These are phyloP conservation scores for Gallinago solitaria DNA, from an alignment of 2,797 vertebrate species.

Conservation along the genomic window DNA sequence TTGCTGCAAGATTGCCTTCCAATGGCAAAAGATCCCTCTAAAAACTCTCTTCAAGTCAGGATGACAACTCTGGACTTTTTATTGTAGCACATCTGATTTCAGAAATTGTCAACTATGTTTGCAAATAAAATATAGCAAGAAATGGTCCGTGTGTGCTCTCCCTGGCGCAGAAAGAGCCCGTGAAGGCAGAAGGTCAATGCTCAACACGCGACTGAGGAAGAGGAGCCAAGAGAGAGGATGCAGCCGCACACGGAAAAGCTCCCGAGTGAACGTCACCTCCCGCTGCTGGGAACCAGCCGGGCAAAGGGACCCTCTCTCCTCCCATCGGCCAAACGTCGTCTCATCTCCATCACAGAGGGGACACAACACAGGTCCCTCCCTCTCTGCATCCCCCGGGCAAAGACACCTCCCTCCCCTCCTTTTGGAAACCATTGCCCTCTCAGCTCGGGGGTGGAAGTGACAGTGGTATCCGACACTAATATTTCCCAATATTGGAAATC, in stretches of 20 bases:
- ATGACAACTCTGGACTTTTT: not conserved
- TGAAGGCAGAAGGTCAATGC: not conserved
- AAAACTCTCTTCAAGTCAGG: not conserved
- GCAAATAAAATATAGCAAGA: not conserved
- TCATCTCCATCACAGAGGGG: not conserved
- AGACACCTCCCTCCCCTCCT: not conserved
- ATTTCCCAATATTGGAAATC: not conserved
- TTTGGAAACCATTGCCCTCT: not conserved
- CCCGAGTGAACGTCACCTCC: not conserved
- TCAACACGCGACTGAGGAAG: not conserved
- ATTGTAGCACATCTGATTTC: not conserved
- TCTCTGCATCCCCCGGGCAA: not conserved
- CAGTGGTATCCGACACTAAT: not conserved
- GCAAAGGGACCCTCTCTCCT: not conserved
- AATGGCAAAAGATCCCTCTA: not conserved
- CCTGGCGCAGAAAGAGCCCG: not conserved
- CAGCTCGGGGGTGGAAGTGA: not conserved
- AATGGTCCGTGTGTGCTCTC: not conserved
- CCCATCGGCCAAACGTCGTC: fast-evolving
- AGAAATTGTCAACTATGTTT: not conserved
- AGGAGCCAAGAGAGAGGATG: not conserved
- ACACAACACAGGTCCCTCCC: not conserved
- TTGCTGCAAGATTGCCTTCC: not conserved
- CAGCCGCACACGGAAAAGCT: not conserved
- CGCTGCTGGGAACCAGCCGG: not conserved